phyloP scores from a whole-genome alignment of 2,113 vertebrate genomes.

The Cynopterus brachyotis region DNA sequence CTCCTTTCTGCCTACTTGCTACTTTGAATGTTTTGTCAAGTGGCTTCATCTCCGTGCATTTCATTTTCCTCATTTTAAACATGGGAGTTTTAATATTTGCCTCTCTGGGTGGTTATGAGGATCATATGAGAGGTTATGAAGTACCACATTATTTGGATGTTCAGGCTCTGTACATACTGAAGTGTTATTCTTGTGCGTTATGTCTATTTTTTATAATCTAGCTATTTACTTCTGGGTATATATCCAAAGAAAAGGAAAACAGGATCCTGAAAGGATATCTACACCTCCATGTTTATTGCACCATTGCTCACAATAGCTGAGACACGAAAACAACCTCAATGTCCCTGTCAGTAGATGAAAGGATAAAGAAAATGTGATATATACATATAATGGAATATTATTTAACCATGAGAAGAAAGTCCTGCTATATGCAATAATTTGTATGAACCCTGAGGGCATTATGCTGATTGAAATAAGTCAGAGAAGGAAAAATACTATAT shows the following conservation, averaged over 20 bases:
- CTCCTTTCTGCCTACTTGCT: not conserved
- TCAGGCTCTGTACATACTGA: not conserved
- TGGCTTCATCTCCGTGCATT: not conserved
- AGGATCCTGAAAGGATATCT: not conserved
- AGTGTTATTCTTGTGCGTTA: not conserved
- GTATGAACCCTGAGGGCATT: not conserved
- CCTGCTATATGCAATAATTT: not conserved
- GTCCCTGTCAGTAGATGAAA: not conserved
- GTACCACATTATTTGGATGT: not conserved
- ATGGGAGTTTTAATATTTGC: not conserved
- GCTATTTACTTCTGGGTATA: not conserved
- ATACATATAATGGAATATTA: not conserved
- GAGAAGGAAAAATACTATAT: not conserved
- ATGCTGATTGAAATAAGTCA: not conserved
- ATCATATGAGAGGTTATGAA: not conserved
- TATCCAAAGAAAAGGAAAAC: not conserved
- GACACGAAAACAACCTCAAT: not conserved
- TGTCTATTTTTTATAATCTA: not conserved
- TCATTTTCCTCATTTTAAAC: conserved; percentile 11
- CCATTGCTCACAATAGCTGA: not conserved
- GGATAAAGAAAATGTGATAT: not conserved
- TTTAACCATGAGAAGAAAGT: not conserved
- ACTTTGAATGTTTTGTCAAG: not conserved
- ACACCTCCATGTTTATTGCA: not conserved
- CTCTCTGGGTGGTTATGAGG: not conserved